Evolutionary conservation across 2,797 vertebrate genomes (phyloP).

Genomic region (Sebastes diaconus): DNA sequence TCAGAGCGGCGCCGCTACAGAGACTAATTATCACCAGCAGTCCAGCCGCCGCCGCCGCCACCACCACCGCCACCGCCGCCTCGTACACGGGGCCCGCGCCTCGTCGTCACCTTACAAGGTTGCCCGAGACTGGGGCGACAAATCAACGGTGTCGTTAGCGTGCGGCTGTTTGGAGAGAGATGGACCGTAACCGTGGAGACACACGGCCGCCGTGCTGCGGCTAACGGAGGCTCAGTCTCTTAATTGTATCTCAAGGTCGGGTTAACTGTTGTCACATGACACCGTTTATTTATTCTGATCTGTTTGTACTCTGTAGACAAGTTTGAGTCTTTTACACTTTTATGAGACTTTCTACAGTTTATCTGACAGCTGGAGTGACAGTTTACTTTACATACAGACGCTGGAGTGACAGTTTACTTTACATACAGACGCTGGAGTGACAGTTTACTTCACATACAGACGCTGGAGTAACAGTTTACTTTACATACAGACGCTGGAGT

Average conservation of each 20-base stretch:
- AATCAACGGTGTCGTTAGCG: slow-evolving; percentile 60
- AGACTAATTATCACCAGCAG: slow-evolving; percentile 84
- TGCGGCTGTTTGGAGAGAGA: slow-evolving; percentile 13
- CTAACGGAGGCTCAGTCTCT: neutral
- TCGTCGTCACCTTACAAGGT: slow-evolving; percentile 68
- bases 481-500: no score
- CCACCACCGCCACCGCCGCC: neutral
- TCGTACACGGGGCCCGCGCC: slow-evolving; percentile 37
- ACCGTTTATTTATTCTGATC: neutral
- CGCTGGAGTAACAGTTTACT: no score
- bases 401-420: no score
- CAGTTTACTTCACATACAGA: no score
- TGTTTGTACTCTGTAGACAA: neutral
- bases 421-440: no score
- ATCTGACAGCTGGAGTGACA: no score
- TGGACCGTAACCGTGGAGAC: slow-evolving; percentile 41
- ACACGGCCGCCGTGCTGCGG: neutral
- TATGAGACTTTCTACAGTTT: no score
- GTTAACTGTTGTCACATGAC: neutral
- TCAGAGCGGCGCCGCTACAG: slow-evolving; percentile 73
- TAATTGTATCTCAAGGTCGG: neutral
- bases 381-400: no score
- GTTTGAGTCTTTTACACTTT: no score
- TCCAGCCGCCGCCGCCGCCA: slow-evolving; percentile 49
- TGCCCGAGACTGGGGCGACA: slow-evolving; percentile 40